Conservation (phyloP, 2,797 vertebrate species). For the Atherinosoma microstoma region DNA sequence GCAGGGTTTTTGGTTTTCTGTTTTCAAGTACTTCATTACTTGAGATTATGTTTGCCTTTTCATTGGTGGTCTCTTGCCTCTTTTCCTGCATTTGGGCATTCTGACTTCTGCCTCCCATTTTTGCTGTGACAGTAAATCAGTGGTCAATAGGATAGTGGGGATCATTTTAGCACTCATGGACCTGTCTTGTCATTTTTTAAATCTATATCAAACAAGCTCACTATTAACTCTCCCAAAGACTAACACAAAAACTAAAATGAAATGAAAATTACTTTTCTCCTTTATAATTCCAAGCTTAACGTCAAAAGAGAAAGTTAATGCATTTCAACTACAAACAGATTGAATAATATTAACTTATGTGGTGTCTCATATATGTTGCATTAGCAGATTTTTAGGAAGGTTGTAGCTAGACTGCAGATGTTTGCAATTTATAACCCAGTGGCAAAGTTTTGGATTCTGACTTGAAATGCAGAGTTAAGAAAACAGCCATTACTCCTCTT, state of each 20-base stretch:
- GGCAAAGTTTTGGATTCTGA: conserved; percentile 33
- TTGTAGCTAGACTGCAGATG: conserved; percentile 15
- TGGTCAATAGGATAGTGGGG: too few species aligned
- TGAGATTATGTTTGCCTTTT: too few species aligned
- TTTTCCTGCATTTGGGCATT: too few species aligned
- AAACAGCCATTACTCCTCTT: conserved; percentile 41
- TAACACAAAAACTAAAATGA: neutral
- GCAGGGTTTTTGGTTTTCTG: too few species aligned
- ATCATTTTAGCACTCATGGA: neutral
- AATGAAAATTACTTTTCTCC: too few species aligned
- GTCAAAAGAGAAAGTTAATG: conserved; percentile 24
- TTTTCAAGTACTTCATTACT: too few species aligned
- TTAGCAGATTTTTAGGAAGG: conserved; percentile 4
- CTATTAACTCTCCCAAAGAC: neutral
- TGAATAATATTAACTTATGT: conserved; percentile 16
- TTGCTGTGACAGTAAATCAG: too few species aligned
- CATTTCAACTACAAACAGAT: neutral
- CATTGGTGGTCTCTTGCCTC: too few species aligned
- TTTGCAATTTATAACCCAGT: conserved; percentile 33
- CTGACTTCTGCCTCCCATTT: too few species aligned
- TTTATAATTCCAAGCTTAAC: conserved; percentile 1
- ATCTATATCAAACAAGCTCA: neutral
- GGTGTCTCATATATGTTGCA: conserved; percentile 30
- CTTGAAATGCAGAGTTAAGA: conserved; percentile 28
- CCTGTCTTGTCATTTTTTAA: neutral